Conservation (phyloP, 2,113 vertebrate genomes). For the Chelonoidis abingdonii region DNA sequence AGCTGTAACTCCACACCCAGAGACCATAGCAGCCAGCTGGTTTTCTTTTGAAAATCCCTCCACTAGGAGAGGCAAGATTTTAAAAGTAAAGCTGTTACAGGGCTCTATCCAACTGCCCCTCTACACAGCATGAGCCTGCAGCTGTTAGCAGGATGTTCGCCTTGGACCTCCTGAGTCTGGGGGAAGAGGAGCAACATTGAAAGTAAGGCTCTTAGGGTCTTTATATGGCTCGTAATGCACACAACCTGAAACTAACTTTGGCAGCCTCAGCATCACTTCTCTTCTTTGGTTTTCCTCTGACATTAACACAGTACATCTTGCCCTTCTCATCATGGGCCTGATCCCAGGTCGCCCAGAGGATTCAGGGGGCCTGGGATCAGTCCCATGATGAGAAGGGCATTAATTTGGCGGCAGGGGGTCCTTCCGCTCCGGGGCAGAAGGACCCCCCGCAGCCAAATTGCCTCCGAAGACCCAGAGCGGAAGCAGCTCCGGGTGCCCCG, state of each 20-base stretch:
- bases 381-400: too few relatives aligned
- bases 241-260: rapidly evolving
- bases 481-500: too few relatives aligned
- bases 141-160: background rate
- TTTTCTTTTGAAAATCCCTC: background rate
- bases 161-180: background rate
- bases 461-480: too few relatives aligned
- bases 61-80: background rate
- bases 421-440: too few relatives aligned
- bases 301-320: background rate
- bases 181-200: too few relatives aligned
- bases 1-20: background rate
- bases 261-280: rapidly evolving
- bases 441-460: too few relatives aligned
- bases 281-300: background rate
- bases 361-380: too few relatives aligned
- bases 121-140: background rate
- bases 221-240: background rate
- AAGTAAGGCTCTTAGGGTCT: background rate
- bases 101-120: background rate
- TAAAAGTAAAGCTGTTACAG: background rate
- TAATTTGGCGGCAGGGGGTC: too few relatives aligned
- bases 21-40: background rate
- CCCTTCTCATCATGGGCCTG: background rate
- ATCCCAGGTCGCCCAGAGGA: background rate